Base-by-base conservation (phyloP, 2,888 invertebrate species). In the Villa cingulata region DNA sequence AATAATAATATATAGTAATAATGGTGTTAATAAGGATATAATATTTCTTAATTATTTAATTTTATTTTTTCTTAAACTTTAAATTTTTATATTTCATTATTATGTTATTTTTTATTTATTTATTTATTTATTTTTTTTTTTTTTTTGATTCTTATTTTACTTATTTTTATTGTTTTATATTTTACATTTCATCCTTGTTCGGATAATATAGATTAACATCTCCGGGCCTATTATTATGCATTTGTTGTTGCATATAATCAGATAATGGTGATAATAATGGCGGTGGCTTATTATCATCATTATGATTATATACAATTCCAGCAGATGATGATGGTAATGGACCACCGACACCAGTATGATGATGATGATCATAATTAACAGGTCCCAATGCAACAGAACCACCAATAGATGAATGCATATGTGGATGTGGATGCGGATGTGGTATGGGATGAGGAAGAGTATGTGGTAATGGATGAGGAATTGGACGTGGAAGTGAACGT, bases 151-250 rank as follows among this genome's bases (percentile, higher is more conserved):
- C 1, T 12, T 32, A 12, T 32, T 32, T 12, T 23, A 6, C 7
- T 23, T 23, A 7, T 23, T 23, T 23, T 41, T n/a, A n/a, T n/a
- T 23, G 23, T 23, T 7, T 23, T 23, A 23, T n/a, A n/a, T 6
- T 41, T 46, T 46, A 46, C 41, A 46, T 41, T 37, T 67, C 67
- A 51, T 67, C 66, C 54, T 68, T 68, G 58, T 65, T 66, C 57
- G 67, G 61, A 57, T 67, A 68, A 53, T 68, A 66, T 55, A 65
- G 59, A 55, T 66, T 64, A 46, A 65, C 62, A 52, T 66, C 66
- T n/a, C 39, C 34, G 46, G 37, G 12, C 12, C 29, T 7, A n/a
- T n/a, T n/a, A n/a, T n/a, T n/a, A 51, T 59, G 58, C 27, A 55
- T 53, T 43, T 57, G 57, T 39, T 56, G 59, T 50, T 64, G 64